Evolutionary conservation across 2,888 invertebrate species (phyloP), one percentile per base, ranked within the genome.

Genomic region (Rhagophthalmus giganteus): DNA sequence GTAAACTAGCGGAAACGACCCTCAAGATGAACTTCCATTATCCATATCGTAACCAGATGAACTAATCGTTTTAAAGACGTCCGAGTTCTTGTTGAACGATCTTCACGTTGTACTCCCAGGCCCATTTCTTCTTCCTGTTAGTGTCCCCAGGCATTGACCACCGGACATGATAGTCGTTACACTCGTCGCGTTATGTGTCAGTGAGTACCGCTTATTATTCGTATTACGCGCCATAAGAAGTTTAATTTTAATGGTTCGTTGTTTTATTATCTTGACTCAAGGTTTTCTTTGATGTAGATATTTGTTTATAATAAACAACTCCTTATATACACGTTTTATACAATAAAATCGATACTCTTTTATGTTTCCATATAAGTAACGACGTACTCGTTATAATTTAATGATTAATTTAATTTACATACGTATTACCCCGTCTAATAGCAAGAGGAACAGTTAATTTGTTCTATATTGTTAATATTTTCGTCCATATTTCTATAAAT

Each of bases 121-220:
- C 4, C 64, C 65, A 66, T 67, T 62, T 63, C 59, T 63, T 65
- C 68, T 68, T 68, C 68, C 69, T 68, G 69, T 66, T 64, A 64
- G 62, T 64, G 64, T 63, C 61, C 60, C 57, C 64, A 67, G 67
- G 60, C 69, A 66, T 64, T 68, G 69, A 68, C 69, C 69, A 69
- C 66, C 67, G 66, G 68, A 67, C 66, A 65, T 61, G 58, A 55
- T 63, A 64, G 64, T 65, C 61, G 61, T 63, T 63, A 63, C 57
- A 64, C 64, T 62, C 59, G 60, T 57, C 59, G 55, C 59, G 61
- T 66, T 64, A 63, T 62, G 64, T 64, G 63, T 64, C 64, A 64
- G 61, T 62, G 63, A 54, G 48, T 60, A 60, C 60, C 41, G 47
- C 57, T 64, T 64, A 59, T 61, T 62, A 65, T 62, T 64, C 63